Conservation (phyloP, 2,888 invertebrate species). For the Proisotoma minuta region DNA sequence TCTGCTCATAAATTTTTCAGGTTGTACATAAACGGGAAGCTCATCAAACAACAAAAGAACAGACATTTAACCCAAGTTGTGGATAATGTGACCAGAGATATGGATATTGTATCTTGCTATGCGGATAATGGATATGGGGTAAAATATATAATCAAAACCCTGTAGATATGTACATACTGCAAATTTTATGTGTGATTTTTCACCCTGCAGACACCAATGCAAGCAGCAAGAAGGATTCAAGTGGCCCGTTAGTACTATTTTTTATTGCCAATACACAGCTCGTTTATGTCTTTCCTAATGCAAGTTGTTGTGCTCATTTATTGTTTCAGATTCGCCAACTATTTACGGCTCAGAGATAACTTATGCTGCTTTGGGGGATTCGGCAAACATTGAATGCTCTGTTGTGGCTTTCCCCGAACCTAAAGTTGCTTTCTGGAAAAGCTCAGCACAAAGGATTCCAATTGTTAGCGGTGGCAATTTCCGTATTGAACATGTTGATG, state of each 20-base stretch:
- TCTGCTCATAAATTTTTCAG: too few species aligned
- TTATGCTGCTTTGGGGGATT: constrained; percentile 69
- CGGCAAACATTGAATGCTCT: constrained; percentile 69
- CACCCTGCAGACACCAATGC: constrained; percentile 69
- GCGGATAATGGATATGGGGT: constrained; percentile 78
- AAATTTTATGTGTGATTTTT: too few species aligned
- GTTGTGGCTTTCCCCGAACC: constrained; percentile 70
- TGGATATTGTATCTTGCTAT: constrained; percentile 81
- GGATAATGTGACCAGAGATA: constrained; percentile 75
- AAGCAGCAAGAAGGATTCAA: constrained; percentile 71
- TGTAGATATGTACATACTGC: too few species aligned
- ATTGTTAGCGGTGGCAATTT: constrained; percentile 52
- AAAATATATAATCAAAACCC: background rate
- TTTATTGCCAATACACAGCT: background rate
- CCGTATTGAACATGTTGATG: constrained; percentile 33
- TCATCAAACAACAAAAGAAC: constrained; percentile 76
- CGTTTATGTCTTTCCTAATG: background rate
- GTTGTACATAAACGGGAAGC: constrained; percentile 70
- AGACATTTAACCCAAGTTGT: constrained; percentile 82
- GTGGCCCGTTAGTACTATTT: constrained; percentile 67
- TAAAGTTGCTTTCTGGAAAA: constrained; percentile 75
- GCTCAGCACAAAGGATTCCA: constrained; percentile 64
- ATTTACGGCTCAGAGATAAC: constrained; percentile 73
- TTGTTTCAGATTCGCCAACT: constrained; percentile 63
- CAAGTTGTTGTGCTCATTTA: background rate